phyloP scores from a whole-genome alignment of 2,888 invertebrate species.

The Hololepta plana region DNA sequence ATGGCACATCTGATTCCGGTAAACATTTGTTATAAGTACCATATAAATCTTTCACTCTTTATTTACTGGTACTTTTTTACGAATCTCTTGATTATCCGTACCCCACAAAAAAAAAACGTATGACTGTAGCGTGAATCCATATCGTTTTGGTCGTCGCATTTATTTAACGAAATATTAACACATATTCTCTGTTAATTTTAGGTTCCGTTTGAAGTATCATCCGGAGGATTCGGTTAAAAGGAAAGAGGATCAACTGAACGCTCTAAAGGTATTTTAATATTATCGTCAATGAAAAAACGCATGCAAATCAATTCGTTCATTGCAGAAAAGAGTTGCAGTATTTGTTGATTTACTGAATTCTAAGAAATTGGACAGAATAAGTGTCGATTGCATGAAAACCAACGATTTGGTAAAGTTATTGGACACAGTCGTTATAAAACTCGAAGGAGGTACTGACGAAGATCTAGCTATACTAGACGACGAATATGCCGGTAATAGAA shows the following conservation, averaged over 20 bases:
- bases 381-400: conserved; percentile 72
- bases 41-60: conserved; percentile 1
- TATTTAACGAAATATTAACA: too few species aligned
- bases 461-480: conserved; percentile 76
- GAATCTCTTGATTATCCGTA: too few species aligned
- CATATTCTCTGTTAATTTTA: conserved; percentile 33
- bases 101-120: too few species aligned
- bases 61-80: conserved; percentile 6
- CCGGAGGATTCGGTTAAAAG: conserved; percentile 88
- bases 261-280: conserved; percentile 48
- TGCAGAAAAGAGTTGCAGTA: conserved; percentile 68
- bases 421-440: conserved; percentile 90
- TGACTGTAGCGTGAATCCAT: too few species aligned
- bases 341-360: conserved; percentile 68
- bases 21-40: neutral
- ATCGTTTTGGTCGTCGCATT: too few species aligned
- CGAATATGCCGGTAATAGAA: conserved; percentile 29
- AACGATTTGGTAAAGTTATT: conserved; percentile 70
- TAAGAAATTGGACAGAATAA: conserved; percentile 54
- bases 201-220: conserved; percentile 99
- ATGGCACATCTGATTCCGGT: neutral
- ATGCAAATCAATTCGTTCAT: conserved; percentile 3
- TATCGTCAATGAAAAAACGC: neutral
- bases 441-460: conserved; percentile 84
- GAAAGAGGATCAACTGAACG: conserved; percentile 67